Percentiles rank a stretch among this genome's conserved stretches.
Evolutionary conservation across 2,888 invertebrate genomes (phyloP).

Genomic region (Cataglyphis albicans): DNA sequence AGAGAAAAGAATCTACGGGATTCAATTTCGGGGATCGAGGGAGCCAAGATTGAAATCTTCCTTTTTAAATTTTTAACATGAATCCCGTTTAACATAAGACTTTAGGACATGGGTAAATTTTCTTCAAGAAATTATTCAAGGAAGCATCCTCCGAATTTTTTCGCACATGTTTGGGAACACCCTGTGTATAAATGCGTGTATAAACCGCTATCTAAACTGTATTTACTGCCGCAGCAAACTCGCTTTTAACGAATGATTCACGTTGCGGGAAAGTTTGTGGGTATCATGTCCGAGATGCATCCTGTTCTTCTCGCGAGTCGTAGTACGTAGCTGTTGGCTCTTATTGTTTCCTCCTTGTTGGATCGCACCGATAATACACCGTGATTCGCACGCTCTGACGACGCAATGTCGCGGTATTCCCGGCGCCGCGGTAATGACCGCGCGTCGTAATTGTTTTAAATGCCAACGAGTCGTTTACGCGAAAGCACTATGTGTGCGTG

Average conservation of each 20-base stretch:
- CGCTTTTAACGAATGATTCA: constrained; percentile 12
- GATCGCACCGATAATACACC: constrained; percentile 34
- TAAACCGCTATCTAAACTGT: background rate
- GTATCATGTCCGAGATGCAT: constrained; percentile 13
- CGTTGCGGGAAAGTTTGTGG: constrained; percentile 11
- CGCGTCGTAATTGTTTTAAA: constrained; percentile 46
- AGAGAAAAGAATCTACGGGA: too few species aligned
- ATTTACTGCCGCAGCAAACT: background rate
- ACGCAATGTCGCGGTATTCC: constrained; percentile 28
- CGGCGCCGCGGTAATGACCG: constrained; percentile 51
- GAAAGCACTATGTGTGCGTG: constrained; percentile 35
- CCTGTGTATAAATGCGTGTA: background rate
- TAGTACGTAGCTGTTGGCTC: background rate
- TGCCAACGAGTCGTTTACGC: constrained; percentile 49
- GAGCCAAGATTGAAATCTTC: too few species aligned
- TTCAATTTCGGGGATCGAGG: too few species aligned
- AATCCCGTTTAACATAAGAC: too few species aligned
- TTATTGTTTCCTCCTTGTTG: constrained; percentile 30
- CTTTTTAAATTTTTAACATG: too few species aligned
- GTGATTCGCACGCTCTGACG: constrained; percentile 44
- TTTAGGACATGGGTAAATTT: too few species aligned
- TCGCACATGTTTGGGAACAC: background rate
- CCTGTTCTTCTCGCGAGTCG: constrained; percentile 23
- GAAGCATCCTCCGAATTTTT: too few species aligned
- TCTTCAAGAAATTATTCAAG: too few species aligned